These are phyloP conservation scores for Spondyliosoma cantharus DNA, from an alignment of 2,797 vertebrate species.

Conservation along the genomic window DNA sequence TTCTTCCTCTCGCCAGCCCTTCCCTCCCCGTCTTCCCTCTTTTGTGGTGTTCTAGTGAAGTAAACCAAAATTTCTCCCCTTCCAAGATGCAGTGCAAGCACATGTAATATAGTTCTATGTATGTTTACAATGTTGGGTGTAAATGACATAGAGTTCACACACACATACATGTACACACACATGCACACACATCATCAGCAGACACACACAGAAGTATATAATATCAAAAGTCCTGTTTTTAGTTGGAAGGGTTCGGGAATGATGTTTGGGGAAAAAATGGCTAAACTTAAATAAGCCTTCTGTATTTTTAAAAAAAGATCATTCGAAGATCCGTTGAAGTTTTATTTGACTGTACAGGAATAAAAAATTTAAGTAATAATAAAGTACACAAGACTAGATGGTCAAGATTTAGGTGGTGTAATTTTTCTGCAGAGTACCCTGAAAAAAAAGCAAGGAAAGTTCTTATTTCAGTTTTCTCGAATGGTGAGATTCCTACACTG, in stretches of 20 bases:
- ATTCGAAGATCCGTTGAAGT: slow-evolving; percentile 82
- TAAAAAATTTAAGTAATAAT: slow-evolving; percentile 82
- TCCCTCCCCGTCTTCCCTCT: slow-evolving; percentile 76
- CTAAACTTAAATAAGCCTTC: slow-evolving; percentile 85
- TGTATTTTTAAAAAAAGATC: slow-evolving; percentile 88
- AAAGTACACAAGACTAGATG: slow-evolving; percentile 88
- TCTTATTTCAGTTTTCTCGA: slow-evolving; percentile 55
- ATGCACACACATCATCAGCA: slow-evolving; percentile 42
- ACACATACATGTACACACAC: slow-evolving; percentile 38
- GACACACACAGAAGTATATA: slow-evolving; percentile 80
- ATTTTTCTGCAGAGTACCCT: slow-evolving; percentile 88
- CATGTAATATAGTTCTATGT: slow-evolving; percentile 99
- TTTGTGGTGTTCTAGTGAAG: slow-evolving; percentile 93
- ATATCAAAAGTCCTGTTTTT: slow-evolving; percentile 82
- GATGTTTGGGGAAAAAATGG: slow-evolving; percentile 85
- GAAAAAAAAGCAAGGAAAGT: slow-evolving; percentile 68
- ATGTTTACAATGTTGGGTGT: slow-evolving; percentile 99
- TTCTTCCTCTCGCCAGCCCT: slow-evolving; percentile 40
- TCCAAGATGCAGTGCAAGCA: slow-evolving; percentile 93
- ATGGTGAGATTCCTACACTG: slow-evolving; percentile 60
- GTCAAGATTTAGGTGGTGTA: slow-evolving; percentile 94
- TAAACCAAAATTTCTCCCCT: slow-evolving; percentile 82
- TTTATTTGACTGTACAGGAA: slow-evolving; percentile 89
- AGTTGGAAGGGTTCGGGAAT: slow-evolving; percentile 79
- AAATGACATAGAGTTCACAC: slow-evolving; percentile 94